phyloP scores from a whole-genome alignment of 30 jellyfish, hydroid and myxozoan species.

The Calvadosia cruxmelitensis region DNA sequence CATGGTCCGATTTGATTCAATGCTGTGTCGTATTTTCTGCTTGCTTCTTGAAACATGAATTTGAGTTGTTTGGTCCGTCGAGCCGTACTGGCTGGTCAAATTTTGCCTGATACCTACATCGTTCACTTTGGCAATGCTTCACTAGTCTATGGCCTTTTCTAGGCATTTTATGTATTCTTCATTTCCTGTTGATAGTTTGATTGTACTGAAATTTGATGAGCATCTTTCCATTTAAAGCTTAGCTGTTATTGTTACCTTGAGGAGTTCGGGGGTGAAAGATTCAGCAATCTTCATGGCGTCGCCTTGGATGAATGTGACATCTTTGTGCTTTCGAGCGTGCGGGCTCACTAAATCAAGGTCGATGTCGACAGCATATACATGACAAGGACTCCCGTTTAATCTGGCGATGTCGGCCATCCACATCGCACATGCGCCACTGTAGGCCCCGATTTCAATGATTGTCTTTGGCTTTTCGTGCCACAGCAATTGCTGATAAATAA shows the following conservation, averaged over 20 bases:
- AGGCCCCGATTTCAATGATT: constrained; percentile 67
- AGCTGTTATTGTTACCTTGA: constrained; percentile 45
- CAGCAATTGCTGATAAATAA: constrained; percentile 49
- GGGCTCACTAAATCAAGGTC: constrained; percentile 20
- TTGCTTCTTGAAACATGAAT: too few species aligned
- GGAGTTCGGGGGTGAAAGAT: constrained; percentile 26
- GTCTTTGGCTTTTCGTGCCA: constrained; percentile 62
- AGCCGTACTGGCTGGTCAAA: too few species aligned
- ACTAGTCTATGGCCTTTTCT: too few species aligned
- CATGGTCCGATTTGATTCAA: too few species aligned
- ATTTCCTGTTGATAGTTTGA: too few species aligned
- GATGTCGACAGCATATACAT: constrained; percentile 49
- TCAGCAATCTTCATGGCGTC: constrained; percentile 30
- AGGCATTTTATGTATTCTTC: too few species aligned
- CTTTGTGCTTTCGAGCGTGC: constrained; percentile 2
- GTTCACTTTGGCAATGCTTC: too few species aligned
- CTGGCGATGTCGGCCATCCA: constrained; percentile 79
- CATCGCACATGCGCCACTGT: constrained; percentile 76
- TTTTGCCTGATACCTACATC: too few species aligned
- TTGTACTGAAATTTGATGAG: too few species aligned
- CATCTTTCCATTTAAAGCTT: too few species aligned
- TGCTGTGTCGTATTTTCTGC: too few species aligned
- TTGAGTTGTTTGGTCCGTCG: too few species aligned
- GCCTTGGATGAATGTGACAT: constrained; percentile 23
- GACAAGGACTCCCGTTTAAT: constrained; percentile 21